phyloP scores from a whole-genome alignment of 2,888 invertebrate genomes.

The Koerneria pararmatus region DNA sequence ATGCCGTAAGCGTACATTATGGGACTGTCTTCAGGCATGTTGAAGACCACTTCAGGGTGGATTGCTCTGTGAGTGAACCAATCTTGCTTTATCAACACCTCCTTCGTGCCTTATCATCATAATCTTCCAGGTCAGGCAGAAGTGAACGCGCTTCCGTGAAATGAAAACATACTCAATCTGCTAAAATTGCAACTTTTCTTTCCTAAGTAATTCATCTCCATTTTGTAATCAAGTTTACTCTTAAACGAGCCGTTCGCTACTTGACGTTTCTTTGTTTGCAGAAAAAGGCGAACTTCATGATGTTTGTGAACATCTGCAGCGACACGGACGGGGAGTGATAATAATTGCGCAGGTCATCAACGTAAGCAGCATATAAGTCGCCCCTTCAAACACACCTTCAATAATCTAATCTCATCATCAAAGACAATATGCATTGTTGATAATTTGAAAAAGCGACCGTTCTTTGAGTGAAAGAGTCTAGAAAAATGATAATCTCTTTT shows the following conservation, averaged over 20 bases:
- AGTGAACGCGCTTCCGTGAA: no score
- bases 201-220: no score
- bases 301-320: conserved; percentile 43
- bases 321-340: conserved; percentile 42
- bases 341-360: conserved; percentile 44
- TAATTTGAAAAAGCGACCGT: no score
- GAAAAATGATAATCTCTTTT: no score
- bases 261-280: not conserved
- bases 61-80: conserved; percentile 17
- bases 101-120: no score
- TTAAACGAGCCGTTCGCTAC: not conserved
- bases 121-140: no score
- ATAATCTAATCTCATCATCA: conserved; percentile 63
- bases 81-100: no score
- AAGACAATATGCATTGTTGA: no score
- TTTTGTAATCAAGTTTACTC: not conserved
- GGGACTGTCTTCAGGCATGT: conserved; percentile 16
- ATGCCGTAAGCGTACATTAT: conserved; percentile 20
- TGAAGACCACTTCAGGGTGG: conserved; percentile 38
- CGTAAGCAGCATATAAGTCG: conserved; percentile 74
- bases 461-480: no score
- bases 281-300: conserved; percentile 33
- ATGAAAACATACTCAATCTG: no score
- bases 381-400: conserved; percentile 74
- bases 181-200: no score